phyloP scores from a whole-genome alignment of 2,797 vertebrate species.

The Pampus argenteus region DNA sequence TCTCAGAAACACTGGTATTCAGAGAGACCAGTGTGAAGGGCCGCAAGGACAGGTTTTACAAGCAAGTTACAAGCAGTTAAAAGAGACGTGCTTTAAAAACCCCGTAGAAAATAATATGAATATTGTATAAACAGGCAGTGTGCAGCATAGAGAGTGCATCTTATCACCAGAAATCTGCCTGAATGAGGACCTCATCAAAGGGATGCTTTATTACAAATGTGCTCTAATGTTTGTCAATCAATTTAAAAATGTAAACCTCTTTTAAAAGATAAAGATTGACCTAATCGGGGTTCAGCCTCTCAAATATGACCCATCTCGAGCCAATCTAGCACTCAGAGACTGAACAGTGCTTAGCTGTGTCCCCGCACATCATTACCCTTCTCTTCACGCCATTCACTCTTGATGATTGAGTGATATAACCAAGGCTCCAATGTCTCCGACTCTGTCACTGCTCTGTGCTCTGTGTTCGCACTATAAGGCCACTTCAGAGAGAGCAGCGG shows the following conservation, averaged over 20 bases:
- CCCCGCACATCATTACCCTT: slow-evolving; percentile 74
- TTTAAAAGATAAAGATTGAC: slow-evolving; percentile 59
- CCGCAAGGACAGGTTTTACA: slow-evolving; percentile 55
- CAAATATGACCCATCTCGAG: slow-evolving; percentile 67
- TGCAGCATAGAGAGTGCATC: slow-evolving; percentile 17
- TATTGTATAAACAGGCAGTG: slow-evolving; percentile 50
- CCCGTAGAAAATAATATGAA: slow-evolving; percentile 36
- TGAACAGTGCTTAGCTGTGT: slow-evolving; percentile 66
- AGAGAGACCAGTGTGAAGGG: slow-evolving; percentile 49
- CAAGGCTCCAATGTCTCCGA: slow-evolving; percentile 43
- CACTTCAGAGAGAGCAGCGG: slow-evolving; percentile 30
- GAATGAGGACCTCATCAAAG: slow-evolving; percentile 36
- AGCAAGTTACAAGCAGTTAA: slow-evolving; percentile 42
- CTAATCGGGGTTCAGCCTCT: slow-evolving; percentile 46
- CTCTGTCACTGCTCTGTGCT: slow-evolving; percentile 39
- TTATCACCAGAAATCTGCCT: slow-evolving; percentile 10
- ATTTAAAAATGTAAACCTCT: slow-evolving; percentile 60
- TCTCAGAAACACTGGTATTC: slow-evolving; percentile 42
- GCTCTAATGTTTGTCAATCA: slow-evolving; percentile 63
- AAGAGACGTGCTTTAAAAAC: slow-evolving; percentile 47
- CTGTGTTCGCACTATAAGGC: slow-evolving; percentile 23
- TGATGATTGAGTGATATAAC: slow-evolving; percentile 67
- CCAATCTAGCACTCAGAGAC: slow-evolving; percentile 51
- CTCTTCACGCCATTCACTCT: slow-evolving; percentile 73
- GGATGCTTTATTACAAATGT: slow-evolving; percentile 30